phyloP scores from a whole-genome alignment of 2,888 invertebrate genomes.

The Limnephilus auricula region DNA sequence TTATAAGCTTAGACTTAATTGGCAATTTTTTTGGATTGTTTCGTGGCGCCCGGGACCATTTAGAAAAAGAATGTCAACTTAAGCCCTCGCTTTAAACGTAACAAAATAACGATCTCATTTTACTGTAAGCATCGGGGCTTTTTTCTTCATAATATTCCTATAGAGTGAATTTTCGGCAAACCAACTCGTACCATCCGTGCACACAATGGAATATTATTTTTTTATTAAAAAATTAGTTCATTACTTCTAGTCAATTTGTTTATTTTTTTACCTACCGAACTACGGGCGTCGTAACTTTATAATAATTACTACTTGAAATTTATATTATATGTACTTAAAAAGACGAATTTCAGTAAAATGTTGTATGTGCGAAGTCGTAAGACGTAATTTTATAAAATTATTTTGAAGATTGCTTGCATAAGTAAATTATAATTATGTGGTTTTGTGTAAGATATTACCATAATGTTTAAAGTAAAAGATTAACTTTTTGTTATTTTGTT shows the following conservation, averaged over 20 bases:
- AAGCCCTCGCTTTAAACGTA: neutral
- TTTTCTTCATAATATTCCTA: neutral
- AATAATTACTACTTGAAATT: no score
- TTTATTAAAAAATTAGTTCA: neutral
- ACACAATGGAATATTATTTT: neutral
- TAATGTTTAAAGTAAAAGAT: no score
- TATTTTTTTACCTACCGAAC: no score
- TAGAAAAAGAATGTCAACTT: constrained; percentile 7
- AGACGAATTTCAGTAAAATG: no score
- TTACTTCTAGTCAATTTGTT: neutral
- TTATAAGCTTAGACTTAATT: neutral
- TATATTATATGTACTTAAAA: no score
- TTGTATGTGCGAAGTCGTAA: no score
- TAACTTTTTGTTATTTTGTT: no score
- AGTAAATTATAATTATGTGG: no score
- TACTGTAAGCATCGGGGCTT: neutral
- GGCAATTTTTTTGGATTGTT: constrained; percentile 18
- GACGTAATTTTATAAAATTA: no score
- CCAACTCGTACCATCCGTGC: neutral
- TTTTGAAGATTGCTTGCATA: no score
- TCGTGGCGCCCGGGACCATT: neutral
- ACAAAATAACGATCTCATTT: constrained; percentile 5
- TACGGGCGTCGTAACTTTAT: no score
- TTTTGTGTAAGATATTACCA: no score
- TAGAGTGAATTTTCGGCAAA: neutral